Base-by-base conservation (phyloP, 2,113 vertebrate species). In the Anoplopoma fimbria region DNA sequence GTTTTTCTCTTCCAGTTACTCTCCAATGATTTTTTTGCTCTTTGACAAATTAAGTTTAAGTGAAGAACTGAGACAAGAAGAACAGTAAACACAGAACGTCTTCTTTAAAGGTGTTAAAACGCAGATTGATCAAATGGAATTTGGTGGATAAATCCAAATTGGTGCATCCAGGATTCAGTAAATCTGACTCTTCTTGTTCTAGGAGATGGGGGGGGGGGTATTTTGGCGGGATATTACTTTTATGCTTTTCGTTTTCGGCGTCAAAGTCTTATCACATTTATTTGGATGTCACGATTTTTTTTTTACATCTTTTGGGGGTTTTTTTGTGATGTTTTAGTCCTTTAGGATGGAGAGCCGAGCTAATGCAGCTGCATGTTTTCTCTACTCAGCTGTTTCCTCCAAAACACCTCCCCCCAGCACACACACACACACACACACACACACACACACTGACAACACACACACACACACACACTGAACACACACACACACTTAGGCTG, bases 301-400 rank as follows among this genome's bases (percentile, higher is more conserved):
- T 42, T 33, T 57, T 33, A 40, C 7, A 19, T 27, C n/a, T 73
- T 17, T 62, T 13, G 49, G 4, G 6, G 19, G 4, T 42, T 36
- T 69, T 33, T 61, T 21, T 76, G 76, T 42, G 27, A 79, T 79
- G 79, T 80, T 83, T 85, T 12, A 57, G n/a, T 27, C 72, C 64
- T 71, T n/a, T 10, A 76, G 75, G 71, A 83, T 40, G 78, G 6
- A 53, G 38, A 42, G 69, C 19, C 9, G 13, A 9, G 42, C 53
- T 3, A 45, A 38, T 51, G 63, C 84, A 87, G 86, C 86, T 75
- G 86, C 53, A 42, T 1, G 31, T 79, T 86, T 76, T 27, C 87
- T 63, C 34, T 13, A 76, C 79, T 90, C 86, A 88, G 88, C 88
- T 79, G 82, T 87, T 88, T 88, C 74, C 75, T 63, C 33, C 55